A percentile compares a stretch with the other conserved stretches of the same genome.
phyloP scores from a whole-genome alignment of 2,888 invertebrate species.

The Catocala sponsa region DNA sequence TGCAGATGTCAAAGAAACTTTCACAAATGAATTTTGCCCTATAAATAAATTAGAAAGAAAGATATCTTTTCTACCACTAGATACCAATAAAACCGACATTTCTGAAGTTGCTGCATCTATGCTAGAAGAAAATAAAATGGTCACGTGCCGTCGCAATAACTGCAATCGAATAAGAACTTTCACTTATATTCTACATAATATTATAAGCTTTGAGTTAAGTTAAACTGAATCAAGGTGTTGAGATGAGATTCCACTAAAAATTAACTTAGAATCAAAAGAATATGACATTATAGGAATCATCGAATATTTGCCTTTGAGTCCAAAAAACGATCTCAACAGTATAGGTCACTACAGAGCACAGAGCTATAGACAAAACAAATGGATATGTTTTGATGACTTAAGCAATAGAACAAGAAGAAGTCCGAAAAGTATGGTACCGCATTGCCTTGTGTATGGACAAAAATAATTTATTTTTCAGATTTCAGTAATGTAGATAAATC shows the following conservation, averaged over 20 bases:
- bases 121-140: constrained; percentile 8
- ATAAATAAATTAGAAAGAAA: constrained; percentile 13
- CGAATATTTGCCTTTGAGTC: constrained; percentile 17
- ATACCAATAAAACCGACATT: constrained; percentile 3
- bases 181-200: constrained; percentile 7
- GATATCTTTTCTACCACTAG: constrained; percentile 13
- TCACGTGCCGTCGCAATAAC: constrained; percentile 13
- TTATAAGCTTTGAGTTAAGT: constrained; percentile 15
- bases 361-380: constrained; percentile 7
- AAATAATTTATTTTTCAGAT: too few species aligned
- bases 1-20: too few species aligned
- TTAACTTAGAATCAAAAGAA: constrained; percentile 14
- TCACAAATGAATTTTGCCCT: constrained; percentile 15
- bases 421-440: too few species aligned
- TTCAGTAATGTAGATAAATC: too few species aligned
- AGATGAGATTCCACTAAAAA: constrained; percentile 13
- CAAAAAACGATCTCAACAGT: constrained; percentile 15
- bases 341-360: constrained; percentile 12
- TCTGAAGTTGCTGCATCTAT: constrained; percentile 9
- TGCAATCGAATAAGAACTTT: constrained; percentile 13
- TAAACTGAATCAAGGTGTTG: constrained; percentile 15
- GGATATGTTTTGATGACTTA: constrained; percentile 7
- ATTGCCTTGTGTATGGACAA: too few species aligned
- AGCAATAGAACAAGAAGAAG: too few species aligned
- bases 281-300: constrained; percentile 12